Conservation (phyloP, 2,113 vertebrate species). For the Uropsilus gracilis region DNA sequence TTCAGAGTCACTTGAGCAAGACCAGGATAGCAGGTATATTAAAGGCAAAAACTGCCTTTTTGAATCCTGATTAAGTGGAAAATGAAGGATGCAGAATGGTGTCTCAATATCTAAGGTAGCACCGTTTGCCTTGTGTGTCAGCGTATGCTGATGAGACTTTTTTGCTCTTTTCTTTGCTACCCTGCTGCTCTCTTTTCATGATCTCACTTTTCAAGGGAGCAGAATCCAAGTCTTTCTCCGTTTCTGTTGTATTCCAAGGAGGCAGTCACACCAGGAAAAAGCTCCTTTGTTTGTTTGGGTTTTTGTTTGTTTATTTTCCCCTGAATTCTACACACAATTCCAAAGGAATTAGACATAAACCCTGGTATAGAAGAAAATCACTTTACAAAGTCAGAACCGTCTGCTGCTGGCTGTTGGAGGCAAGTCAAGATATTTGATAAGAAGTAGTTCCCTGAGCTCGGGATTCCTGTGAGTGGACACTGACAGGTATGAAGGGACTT, state of each 20-base stretch:
- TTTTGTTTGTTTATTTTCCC: constrained; percentile 27
- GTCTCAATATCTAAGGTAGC: neutral
- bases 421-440: constrained; percentile 82
- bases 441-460: constrained; percentile 82
- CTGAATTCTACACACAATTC: constrained; percentile 69
- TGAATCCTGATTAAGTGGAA: constrained; percentile 63
- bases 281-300: constrained; percentile 19
- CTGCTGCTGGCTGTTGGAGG: constrained; percentile 74
- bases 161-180: constrained; percentile 9
- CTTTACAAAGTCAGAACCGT: constrained; percentile 50
- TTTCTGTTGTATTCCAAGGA: constrained; percentile 19
- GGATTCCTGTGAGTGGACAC: constrained; percentile 77
- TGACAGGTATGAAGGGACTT: constrained; percentile 45
- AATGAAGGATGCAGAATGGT: neutral
- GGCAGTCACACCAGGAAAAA: neutral
- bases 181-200: neutral
- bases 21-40: constrained; percentile 61
- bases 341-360: constrained; percentile 79
- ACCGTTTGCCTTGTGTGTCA: neutral
- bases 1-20: constrained; percentile 69
- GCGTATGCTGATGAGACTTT: neutral
- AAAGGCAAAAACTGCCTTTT: constrained; percentile 54
- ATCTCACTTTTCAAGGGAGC: constrained; percentile 9
- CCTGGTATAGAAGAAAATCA: constrained; percentile 80
- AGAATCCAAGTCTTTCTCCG: constrained; percentile 4